phyloP scores from a whole-genome alignment of 2,113 vertebrate species.

The Pterocles burchelli region DNA sequence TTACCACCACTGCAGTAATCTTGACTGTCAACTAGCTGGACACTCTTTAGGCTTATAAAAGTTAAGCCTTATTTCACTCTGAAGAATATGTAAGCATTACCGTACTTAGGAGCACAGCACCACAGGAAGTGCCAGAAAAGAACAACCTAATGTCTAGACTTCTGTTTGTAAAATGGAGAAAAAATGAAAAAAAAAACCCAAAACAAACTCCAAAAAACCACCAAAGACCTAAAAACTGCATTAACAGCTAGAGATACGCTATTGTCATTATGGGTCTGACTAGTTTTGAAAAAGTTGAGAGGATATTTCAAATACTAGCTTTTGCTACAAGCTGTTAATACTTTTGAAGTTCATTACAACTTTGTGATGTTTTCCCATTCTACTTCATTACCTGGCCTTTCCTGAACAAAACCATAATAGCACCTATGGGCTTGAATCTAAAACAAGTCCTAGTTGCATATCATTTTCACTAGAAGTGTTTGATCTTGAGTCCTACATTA shows the following conservation, averaged over 20 bases:
- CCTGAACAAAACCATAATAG: neutral
- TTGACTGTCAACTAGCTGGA: neutral
- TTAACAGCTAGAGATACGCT: neutral
- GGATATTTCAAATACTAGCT: neutral
- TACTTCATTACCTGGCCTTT: neutral
- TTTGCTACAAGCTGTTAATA: neutral
- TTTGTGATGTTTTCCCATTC: neutral
- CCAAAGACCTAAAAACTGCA: neutral
- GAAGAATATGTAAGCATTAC: accelerated
- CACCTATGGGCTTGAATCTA: neutral
- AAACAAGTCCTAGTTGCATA: neutral
- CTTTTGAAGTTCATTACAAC: neutral
- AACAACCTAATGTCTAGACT: neutral
- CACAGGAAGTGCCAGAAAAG: neutral
- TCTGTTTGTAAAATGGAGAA: neutral
- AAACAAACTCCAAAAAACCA: no score
- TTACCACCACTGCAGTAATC: neutral
- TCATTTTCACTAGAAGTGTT: neutral
- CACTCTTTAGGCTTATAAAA: neutral
- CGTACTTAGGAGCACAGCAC: neutral
- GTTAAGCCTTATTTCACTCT: neutral
- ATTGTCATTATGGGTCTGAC: neutral
- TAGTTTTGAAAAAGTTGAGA: neutral
- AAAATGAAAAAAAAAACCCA: neutral
- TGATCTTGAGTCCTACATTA: neutral